phyloP scores from a whole-genome alignment of 2,797 vertebrate species.

The Pangasius macronema region DNA sequence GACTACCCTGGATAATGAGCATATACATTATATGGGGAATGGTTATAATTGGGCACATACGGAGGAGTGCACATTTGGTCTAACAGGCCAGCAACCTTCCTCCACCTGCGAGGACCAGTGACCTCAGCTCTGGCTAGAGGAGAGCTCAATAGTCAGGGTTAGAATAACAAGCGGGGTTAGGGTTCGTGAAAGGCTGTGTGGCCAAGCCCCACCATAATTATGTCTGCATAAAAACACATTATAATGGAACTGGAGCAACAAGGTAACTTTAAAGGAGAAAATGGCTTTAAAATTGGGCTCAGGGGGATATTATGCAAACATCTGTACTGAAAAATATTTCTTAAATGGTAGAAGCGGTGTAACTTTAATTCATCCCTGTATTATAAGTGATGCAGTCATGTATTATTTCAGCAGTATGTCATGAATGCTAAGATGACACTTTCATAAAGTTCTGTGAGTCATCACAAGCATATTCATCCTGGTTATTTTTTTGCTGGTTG shows the following conservation, averaged over 20 bases:
- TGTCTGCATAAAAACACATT: conserved; percentile 43
- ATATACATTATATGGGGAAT: conserved; percentile 55
- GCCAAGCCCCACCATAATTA: conserved; percentile 21
- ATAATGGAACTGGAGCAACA: conserved; percentile 27
- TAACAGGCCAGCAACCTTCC: conserved; percentile 36
- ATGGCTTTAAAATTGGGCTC: conserved; percentile 49
- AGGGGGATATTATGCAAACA: conserved; percentile 40
- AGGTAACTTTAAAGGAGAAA: conserved; percentile 42
- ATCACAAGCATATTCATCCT: neutral
- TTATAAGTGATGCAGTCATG: conserved; percentile 16
- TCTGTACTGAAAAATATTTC: conserved; percentile 24
- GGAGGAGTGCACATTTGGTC: conserved; percentile 35
- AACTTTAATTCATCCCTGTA: conserved; percentile 27
- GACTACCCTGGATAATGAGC: conserved; percentile 46
- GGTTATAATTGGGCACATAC: conserved; percentile 59
- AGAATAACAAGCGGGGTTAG: conserved; percentile 37
- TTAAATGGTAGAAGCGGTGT: neutral
- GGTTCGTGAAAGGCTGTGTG: conserved; percentile 7
- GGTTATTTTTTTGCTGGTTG: neutral
- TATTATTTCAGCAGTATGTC: conserved; percentile 38
- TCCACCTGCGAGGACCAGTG: conserved; percentile 47
- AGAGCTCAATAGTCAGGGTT: conserved; percentile 17
- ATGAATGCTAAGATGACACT: conserved; percentile 15
- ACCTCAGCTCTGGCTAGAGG: conserved; percentile 40
- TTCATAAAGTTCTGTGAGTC: conserved; percentile 39